Conservation (phyloP, 2,797 vertebrate genomes). For the Esox lucius region DNA sequence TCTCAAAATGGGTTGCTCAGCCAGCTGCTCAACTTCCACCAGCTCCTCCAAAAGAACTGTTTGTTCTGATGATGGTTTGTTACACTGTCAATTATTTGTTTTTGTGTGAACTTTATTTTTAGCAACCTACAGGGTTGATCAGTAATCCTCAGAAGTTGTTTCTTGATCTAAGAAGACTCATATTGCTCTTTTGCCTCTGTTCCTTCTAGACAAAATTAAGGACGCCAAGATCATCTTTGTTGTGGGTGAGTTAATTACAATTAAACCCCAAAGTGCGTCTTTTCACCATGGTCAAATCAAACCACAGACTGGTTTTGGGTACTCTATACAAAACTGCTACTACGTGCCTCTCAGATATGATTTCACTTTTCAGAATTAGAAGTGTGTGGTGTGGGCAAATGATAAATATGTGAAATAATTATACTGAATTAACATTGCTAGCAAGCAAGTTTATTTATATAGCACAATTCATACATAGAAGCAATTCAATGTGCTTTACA, state of each 20-base stretch:
- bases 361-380: too few relatives aligned
- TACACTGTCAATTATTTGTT: neutral
- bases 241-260: slow-evolving; percentile 85
- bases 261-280: neutral
- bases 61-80: neutral
- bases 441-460: too few relatives aligned
- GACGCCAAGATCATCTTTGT: slow-evolving; percentile 97
- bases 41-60: neutral
- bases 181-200: slow-evolving; percentile 2
- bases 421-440: too few relatives aligned
- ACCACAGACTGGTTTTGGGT: too few relatives aligned
- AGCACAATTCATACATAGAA: too few relatives aligned
- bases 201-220: slow-evolving; percentile 90
- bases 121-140: neutral
- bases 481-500: too few relatives aligned
- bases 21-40: neutral
- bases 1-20: slow-evolving; percentile 4
- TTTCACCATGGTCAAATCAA: too few relatives aligned
- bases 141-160: neutral
- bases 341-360: too few relatives aligned
- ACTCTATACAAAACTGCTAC: too few relatives aligned
- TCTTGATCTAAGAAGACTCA: neutral
- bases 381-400: too few relatives aligned
- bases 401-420: too few relatives aligned
- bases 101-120: neutral